Evolutionary conservation across 1,140 invertebrate species (phyloP).

Genomic region (Trichomalopsis sarcophagae): DNA sequence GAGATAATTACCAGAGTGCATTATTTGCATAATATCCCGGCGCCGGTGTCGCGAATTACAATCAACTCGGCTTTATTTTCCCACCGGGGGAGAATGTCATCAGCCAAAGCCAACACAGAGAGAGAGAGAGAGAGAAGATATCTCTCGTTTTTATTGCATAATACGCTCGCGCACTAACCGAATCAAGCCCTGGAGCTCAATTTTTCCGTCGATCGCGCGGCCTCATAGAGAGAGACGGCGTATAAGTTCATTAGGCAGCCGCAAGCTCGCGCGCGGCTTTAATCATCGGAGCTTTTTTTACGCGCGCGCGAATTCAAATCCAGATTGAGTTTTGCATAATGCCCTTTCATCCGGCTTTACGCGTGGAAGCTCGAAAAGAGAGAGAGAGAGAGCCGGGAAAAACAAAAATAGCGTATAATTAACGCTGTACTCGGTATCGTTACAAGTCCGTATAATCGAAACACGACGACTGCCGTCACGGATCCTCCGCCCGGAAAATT

Average conservation of each 20-base stretch:
- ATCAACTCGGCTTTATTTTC: not conserved
- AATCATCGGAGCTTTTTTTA: not conserved
- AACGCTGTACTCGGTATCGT: conserved; percentile 33
- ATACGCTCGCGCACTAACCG: not conserved
- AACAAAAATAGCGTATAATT: conserved; percentile 20
- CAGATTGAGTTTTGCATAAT: conserved; percentile 22
- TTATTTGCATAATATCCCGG: not conserved
- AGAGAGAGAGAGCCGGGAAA: not conserved
- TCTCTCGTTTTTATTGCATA: not conserved
- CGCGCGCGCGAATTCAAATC: not conserved
- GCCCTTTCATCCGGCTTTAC: not conserved
- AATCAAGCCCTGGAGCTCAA: not conserved
- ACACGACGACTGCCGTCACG: conserved; percentile 11
- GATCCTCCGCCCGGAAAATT: conserved; percentile 28
- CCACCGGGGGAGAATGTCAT: not conserved
- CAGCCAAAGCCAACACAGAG: not conserved
- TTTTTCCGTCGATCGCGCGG: not conserved
- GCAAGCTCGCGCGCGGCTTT: not conserved
- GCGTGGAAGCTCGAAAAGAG: not conserved
- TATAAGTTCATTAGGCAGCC: not conserved
- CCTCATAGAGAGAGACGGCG: too few relatives aligned
- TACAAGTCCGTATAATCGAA: conserved; percentile 7
- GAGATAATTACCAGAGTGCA: not conserved
- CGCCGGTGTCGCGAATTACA: not conserved
- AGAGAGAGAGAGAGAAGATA: not conserved